Evolutionary conservation across 2,797 vertebrate species (phyloP).

Genomic region (Antennarius maculatus): DNA sequence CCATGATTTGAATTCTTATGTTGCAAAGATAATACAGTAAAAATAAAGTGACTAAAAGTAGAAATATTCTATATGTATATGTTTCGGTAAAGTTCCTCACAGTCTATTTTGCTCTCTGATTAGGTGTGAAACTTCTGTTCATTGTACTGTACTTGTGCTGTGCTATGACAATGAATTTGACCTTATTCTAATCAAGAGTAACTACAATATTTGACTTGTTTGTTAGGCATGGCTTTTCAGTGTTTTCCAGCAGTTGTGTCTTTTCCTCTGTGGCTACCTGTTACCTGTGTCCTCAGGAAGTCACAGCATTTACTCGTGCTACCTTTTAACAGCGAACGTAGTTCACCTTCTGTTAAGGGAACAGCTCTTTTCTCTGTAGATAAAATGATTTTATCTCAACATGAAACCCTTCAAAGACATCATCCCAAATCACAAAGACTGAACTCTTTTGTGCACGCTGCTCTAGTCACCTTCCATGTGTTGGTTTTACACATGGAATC

Average conservation of each 20-base stretch:
- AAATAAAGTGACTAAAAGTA: slow-evolving; percentile 24
- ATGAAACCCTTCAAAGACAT: slow-evolving; percentile 40
- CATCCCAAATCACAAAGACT: slow-evolving; percentile 24
- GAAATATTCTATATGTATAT: slow-evolving; percentile 6
- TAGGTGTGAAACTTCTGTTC: too few species aligned
- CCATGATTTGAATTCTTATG: slow-evolving; percentile 52
- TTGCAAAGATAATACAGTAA: slow-evolving; percentile 6
- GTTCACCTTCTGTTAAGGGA: slow-evolving; percentile 2
- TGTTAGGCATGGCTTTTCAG: slow-evolving; percentile 15
- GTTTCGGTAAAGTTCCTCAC: too few species aligned
- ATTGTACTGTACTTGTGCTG: too few species aligned
- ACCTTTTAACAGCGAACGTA: slow-evolving; percentile 20
- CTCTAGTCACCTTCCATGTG: slow-evolving; percentile 65
- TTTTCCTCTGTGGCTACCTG: slow-evolving; percentile 11
- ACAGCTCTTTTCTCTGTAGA: slow-evolving; percentile 2
- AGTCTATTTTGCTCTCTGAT: too few species aligned
- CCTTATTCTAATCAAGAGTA: too few species aligned
- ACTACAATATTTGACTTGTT: slow-evolving; percentile 24
- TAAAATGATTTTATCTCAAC: slow-evolving; percentile 11
- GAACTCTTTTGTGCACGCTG: slow-evolving; percentile 38
- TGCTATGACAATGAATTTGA: too few species aligned
- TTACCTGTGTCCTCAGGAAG: slow-evolving; percentile 15
- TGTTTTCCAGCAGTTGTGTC: slow-evolving; percentile 17
- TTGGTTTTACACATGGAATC: slow-evolving; percentile 68
- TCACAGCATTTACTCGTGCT: slow-evolving; percentile 19